Conservation (phyloP, 2,888 invertebrate species). For the Rhamphomyia laevipes region DNA sequence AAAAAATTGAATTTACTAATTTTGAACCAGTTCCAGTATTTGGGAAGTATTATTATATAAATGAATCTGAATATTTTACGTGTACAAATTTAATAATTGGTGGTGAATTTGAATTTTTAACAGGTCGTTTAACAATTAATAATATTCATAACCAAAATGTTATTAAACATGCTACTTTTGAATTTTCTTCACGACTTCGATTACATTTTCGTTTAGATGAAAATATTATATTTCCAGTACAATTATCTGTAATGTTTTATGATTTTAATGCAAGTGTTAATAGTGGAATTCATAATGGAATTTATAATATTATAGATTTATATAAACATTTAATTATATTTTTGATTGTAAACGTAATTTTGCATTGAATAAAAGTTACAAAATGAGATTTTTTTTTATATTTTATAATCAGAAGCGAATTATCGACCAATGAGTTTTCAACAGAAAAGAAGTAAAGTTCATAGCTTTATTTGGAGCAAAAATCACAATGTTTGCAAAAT, state of each 20-base stretch:
- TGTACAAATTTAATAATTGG: slow-evolving; percentile 32
- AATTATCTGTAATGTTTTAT: slow-evolving; percentile 29
- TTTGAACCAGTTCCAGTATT: slow-evolving; percentile 19
- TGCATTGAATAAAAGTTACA: no score
- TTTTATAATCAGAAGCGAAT: no score
- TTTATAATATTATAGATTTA: no score
- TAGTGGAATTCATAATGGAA: no score
- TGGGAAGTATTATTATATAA: slow-evolving; percentile 18
- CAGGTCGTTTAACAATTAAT: slow-evolving; percentile 14
- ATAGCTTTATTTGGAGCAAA: no score
- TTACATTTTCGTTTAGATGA: slow-evolving; percentile 26
- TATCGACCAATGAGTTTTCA: no score
- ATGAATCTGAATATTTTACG: slow-evolving; percentile 17
- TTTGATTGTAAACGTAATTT: no score
- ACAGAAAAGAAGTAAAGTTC: no score
- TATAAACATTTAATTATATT: no score
- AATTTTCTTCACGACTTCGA: slow-evolving; percentile 28
- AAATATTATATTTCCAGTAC: slow-evolving; percentile 22
- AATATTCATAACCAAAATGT: slow-evolving; percentile 24
- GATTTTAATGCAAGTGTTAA: slow-evolving; percentile 13
- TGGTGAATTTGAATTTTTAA: slow-evolving; percentile 28
- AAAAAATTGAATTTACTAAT: slow-evolving; percentile 20
- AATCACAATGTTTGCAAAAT: no score
- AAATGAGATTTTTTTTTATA: no score
- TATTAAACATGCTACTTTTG: slow-evolving; percentile 22